Evolutionary conservation across 2,888 invertebrate genomes (phyloP).

Genomic region (Diachrysia chrysitis): DNA sequence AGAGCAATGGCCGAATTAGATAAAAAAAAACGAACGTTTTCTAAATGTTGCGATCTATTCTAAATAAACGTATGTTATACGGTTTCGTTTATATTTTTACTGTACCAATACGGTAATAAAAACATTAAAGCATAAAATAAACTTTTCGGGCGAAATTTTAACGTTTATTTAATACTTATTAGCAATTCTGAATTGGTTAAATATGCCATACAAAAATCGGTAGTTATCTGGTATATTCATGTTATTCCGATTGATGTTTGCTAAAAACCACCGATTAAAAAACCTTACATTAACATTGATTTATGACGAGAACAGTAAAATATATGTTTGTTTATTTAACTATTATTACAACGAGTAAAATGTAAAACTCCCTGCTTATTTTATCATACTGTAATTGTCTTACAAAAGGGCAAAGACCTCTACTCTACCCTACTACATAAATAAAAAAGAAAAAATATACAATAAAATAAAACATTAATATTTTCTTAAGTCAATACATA

Average conservation of each 20-base stretch:
- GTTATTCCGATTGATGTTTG: slow-evolving; percentile 1
- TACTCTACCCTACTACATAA: not conserved
- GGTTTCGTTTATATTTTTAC: not conserved
- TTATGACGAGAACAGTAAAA: not conserved
- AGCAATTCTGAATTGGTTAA: slow-evolving; percentile 17
- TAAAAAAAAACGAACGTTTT: not conserved
- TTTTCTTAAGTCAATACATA: not conserved
- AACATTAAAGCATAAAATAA: slow-evolving; percentile 19
- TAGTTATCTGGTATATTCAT: slow-evolving; percentile 3
- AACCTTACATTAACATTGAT: slow-evolving; percentile 2
- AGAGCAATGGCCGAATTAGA: slow-evolving; percentile 31
- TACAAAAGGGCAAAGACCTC: not conserved
- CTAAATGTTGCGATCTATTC: not conserved
- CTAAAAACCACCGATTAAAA: not conserved
- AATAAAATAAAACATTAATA: not conserved
- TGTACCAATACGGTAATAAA: slow-evolving; percentile 15
- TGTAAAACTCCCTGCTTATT: not conserved
- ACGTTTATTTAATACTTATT: slow-evolving; percentile 26
- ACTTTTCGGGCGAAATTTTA: slow-evolving; percentile 24
- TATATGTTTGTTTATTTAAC: not conserved
- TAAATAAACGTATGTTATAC: too few species aligned
- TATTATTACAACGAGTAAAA: not conserved
- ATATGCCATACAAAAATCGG: slow-evolving; percentile 10
- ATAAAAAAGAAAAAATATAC: not conserved
- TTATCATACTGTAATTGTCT: not conserved